A percentile compares a stretch with the other conserved stretches of the same genome.
Evolutionary conservation across 2,888 invertebrate species (phyloP).

Genomic region (Alviniconcha strummeri): DNA sequence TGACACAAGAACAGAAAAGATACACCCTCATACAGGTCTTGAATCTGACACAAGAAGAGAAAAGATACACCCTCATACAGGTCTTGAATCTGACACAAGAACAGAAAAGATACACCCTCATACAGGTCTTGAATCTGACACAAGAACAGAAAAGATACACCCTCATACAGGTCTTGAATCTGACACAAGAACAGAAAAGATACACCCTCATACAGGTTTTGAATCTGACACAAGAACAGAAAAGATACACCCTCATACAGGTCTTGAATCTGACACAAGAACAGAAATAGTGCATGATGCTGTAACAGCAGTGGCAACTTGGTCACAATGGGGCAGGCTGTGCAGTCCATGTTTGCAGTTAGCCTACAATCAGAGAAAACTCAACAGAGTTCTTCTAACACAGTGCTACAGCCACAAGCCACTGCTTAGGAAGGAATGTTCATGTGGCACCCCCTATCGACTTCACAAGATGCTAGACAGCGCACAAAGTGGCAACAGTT

Average conservation of each 20-base stretch:
- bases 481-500: too few species aligned
- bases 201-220: slow-evolving; percentile 98
- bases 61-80: slow-evolving; percentile 97
- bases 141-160: slow-evolving; percentile 75
- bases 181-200: slow-evolving; percentile 71
- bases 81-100: slow-evolving; percentile 85
- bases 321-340: too few species aligned
- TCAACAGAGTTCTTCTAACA: too few species aligned
- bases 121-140: slow-evolving; percentile 93
- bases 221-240: slow-evolving; percentile 79
- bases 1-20: slow-evolving; percentile 70
- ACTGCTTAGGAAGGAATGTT: too few species aligned
- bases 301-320: too few species aligned
- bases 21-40: slow-evolving; percentile 98
- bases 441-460: too few species aligned
- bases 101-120: slow-evolving; percentile 86
- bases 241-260: slow-evolving; percentile 98
- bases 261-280: slow-evolving; percentile 85
- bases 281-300: slow-evolving; percentile 71
- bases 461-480: too few species aligned
- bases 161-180: slow-evolving; percentile 98
- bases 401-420: too few species aligned
- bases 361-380: too few species aligned
- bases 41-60: slow-evolving; percentile 79
- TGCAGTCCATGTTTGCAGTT: too few species aligned